These are phyloP conservation scores for Lophochroa leadbeateri DNA, from an alignment of 2,113 vertebrate species.

Conservation along the genomic window DNA sequence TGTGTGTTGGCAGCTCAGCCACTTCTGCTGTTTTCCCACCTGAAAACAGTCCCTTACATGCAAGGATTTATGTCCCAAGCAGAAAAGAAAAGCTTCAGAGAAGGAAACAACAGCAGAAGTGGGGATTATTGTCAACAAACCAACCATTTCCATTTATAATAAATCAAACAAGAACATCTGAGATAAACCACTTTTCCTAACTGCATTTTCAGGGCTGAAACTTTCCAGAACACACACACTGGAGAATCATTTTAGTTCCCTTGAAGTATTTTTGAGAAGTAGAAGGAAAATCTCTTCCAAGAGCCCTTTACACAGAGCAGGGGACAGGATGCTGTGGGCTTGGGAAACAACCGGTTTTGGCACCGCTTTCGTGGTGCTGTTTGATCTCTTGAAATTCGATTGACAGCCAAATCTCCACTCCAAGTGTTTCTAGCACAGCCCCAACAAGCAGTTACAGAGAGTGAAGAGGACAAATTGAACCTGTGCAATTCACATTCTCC, in stretches of 20 bases:
- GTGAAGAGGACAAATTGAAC: not conserved
- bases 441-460: not conserved
- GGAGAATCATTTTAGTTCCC: not conserved
- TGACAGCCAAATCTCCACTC: not conserved
- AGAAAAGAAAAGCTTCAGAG: not conserved
- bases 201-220: not conserved
- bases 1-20: not conserved
- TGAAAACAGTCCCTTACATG: not conserved
- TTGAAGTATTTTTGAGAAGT: not conserved
- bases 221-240: not conserved
- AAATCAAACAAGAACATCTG: not conserved
- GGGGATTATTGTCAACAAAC: not conserved
- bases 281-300: not conserved
- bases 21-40: not conserved
- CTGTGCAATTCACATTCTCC: fast-evolving
- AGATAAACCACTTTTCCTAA: not conserved
- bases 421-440: not conserved
- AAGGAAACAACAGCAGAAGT: not conserved
- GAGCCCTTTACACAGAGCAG: not conserved
- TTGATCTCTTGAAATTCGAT: not conserved
- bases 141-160: not conserved
- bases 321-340: no score
- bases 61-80: not conserved
- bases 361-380: not conserved
- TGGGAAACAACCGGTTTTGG: not conserved